Percentiles rank a stretch among this genome's conserved stretches.
These are phyloP conservation scores for Agrochola macilenta DNA, from an alignment of 2,888 invertebrate species.

Conservation along the genomic window DNA sequence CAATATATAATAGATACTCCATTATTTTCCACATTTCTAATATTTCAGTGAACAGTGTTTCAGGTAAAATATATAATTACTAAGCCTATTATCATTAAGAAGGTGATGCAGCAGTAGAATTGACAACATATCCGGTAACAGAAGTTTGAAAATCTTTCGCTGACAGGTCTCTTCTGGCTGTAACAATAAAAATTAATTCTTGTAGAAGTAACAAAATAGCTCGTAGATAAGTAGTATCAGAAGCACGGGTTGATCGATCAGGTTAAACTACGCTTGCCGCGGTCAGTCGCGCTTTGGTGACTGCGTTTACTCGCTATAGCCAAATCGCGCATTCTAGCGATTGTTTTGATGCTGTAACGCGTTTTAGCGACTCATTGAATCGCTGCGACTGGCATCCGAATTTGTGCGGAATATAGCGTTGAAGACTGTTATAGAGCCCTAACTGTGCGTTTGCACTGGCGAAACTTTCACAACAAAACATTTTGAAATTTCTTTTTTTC, in stretches of 20 bases:
- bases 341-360: neutral
- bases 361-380: neutral
- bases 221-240: too few species aligned
- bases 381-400: neutral
- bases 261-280: too few species aligned
- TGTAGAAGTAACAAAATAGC: neutral
- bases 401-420: neutral
- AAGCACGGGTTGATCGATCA: too few species aligned
- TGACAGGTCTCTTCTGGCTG: constrained; percentile 41
- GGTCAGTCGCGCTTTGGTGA: too few species aligned
- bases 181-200: constrained; percentile 14
- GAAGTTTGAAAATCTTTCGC: constrained; percentile 72
- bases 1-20: neutral
- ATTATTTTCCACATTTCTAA: constrained; percentile 3
- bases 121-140: constrained; percentile 80
- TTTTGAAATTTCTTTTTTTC: too few species aligned
- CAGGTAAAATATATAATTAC: constrained; percentile 63
- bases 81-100: constrained; percentile 71
- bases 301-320: too few species aligned
- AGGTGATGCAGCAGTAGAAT: constrained; percentile 78
- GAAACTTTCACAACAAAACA: too few species aligned
- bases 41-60: constrained; percentile 31
- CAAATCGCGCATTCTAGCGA: too few species aligned
- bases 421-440: too few species aligned
- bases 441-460: too few species aligned